Evolutionary conservation across 2,797 vertebrate genomes (phyloP), one percentile per base, ranked within the genome.

Genomic region (Anabas testudineus): DNA sequence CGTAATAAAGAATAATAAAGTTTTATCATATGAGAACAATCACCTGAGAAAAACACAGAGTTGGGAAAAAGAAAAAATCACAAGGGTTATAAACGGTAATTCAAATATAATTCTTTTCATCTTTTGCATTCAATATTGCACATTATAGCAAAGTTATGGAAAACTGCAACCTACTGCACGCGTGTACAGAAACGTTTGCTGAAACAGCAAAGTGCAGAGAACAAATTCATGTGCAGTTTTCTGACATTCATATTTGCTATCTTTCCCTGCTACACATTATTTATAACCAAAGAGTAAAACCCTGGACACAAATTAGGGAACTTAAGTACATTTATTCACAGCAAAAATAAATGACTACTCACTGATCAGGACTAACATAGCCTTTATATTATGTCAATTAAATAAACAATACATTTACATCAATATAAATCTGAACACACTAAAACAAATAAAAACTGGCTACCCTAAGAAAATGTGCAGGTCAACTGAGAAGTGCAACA

Each of bases 401-500:
- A 37, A 71, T 74, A 67, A 52, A 21, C 37, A 30, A 10, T 18
- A 3, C 16, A 10, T 19, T 6, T 32, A 2, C 9, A 30, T 1
- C 16, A 7, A 14, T 3, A 1, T 14, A 49, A 63, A 52, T 10
- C 5, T 30, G 14, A 16, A 43, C 10, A 58, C 10, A 21, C 21
- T 2, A 36, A 2, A 19, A 42, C 14, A 52, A 32, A 30, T 9
- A n/a, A 49, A 26, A 7, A 0, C 2, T 16, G 21, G 10, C 30
- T 21, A 57, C 15, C 14, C 18, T 19, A 2, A 9, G 3, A 42
- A 54, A 47, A 13, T 10, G 21, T 10, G 37, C 6, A 22, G 15
- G 5, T 18, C 10, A 36, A 61, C 18, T 15, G 16, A 73, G 56
- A 80, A 76, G 74, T 80, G 65, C 76, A 76, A 39, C 5, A 64